Evolutionary conservation across 2,113 vertebrate genomes (phyloP).

Genomic region (Sapajus apella): DNA sequence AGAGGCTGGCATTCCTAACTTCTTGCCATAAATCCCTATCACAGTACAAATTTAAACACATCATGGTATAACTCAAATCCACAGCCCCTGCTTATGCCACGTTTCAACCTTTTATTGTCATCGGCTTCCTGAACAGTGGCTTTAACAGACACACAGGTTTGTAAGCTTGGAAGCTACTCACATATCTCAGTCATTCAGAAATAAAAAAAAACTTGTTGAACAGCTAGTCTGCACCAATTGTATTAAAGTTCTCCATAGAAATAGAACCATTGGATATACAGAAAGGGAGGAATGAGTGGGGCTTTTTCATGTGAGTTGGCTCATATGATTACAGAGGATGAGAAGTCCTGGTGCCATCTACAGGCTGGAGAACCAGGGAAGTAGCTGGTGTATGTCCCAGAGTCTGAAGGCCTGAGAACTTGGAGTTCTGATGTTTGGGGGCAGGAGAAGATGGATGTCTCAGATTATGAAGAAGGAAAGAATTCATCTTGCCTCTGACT

Average conservation of each 20-base stretch:
- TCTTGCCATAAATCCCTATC: too few species aligned
- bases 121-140: neutral
- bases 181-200: neutral
- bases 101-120: neutral
- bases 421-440: too few species aligned
- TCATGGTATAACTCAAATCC: neutral
- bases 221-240: neutral
- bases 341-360: too few species aligned
- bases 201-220: neutral
- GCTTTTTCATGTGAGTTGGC: neutral
- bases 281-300: neutral
- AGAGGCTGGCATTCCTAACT: neutral
- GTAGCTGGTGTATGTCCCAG: neutral
- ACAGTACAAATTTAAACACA: neutral
- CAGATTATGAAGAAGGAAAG: too few species aligned
- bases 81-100: neutral
- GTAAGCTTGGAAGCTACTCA: neutral
- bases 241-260: neutral
- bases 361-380: neutral
- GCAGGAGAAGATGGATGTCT: too few species aligned
- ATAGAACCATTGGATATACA: neutral
- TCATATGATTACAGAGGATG: neutral
- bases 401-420: too few species aligned
- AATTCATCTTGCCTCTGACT: too few species aligned
- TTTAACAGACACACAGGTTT: neutral